phyloP scores from a whole-genome alignment of 2,888 invertebrate genomes.

The Drosophila yooni region DNA sequence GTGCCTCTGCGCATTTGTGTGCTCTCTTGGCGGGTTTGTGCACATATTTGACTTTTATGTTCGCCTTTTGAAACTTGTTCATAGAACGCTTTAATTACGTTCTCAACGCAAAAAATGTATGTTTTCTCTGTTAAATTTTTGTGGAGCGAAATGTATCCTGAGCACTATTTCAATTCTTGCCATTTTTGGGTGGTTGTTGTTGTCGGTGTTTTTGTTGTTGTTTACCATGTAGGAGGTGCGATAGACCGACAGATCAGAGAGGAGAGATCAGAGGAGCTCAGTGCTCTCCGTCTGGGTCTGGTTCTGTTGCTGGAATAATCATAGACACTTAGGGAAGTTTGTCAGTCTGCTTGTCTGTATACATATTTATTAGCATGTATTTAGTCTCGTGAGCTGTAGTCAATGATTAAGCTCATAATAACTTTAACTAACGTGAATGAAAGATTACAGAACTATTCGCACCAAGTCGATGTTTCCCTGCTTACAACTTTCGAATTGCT shows the following conservation, averaged over 20 bases:
- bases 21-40: slow-evolving; percentile 31
- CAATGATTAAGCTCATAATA: background rate
- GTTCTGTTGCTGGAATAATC: slow-evolving; percentile 30
- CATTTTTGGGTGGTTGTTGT: slow-evolving; percentile 10
- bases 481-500: background rate
- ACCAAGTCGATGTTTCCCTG: background rate
- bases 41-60: slow-evolving; percentile 58
- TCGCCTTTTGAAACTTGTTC: slow-evolving; percentile 64
- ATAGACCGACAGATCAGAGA: slow-evolving; percentile 40
- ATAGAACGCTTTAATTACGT: slow-evolving; percentile 68
- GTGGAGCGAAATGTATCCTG: slow-evolving; percentile 37
- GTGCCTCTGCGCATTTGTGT: slow-evolving; percentile 16
- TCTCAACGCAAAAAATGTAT: slow-evolving; percentile 50
- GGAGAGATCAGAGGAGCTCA: slow-evolving; percentile 34
- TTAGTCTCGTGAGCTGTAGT: background rate
- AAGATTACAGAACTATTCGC: background rate
- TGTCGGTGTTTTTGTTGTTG: background rate
- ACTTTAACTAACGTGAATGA: background rate
- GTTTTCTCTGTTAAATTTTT: slow-evolving; percentile 30
- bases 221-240: slow-evolving; percentile 53
- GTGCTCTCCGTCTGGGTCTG: background rate
- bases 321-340: slow-evolving; percentile 36
- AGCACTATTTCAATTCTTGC: slow-evolving; percentile 36
- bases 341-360: slow-evolving; percentile 5
- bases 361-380: background rate